Evolutionary conservation across 2,113 vertebrate genomes (phyloP).

Genomic region (human (Homo sapiens)): DNA sequence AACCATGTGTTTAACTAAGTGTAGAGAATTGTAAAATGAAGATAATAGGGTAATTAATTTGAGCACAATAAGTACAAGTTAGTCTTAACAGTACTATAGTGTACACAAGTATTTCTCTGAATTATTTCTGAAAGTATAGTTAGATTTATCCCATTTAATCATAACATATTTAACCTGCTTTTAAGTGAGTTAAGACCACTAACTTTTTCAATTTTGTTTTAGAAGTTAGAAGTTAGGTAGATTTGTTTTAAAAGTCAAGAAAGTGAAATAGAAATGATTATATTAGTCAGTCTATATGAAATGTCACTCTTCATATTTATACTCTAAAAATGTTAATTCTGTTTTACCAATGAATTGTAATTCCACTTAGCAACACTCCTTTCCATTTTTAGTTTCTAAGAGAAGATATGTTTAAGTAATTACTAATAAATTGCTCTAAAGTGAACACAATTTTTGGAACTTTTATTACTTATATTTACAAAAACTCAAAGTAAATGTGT

Average conservation of each 20-base stretch:
- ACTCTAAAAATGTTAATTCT: constrained; percentile 36
- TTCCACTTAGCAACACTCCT: neutral
- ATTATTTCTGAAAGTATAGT: constrained; percentile 69
- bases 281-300: neutral
- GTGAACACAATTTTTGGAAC: neutral
- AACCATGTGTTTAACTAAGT: constrained; percentile 77
- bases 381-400: neutral
- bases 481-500: neutral
- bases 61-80: constrained; percentile 77
- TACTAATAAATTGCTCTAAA: neutral
- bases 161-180: constrained; percentile 57
- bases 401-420: neutral
- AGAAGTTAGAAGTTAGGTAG: constrained; percentile 19
- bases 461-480: constrained; percentile 12
- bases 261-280: constrained; percentile 59
- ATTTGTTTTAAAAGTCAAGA: constrained; percentile 52
- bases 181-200: constrained; percentile 61
- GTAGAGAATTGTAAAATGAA: constrained; percentile 78
- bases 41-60: constrained; percentile 81
- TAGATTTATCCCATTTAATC: constrained; percentile 71
- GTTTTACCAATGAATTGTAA: constrained; percentile 4
- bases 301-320: constrained; percentile 18
- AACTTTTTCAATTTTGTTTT: constrained; percentile 60
- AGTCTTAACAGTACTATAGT: constrained; percentile 67
- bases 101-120: constrained; percentile 69